These are phyloP conservation scores for Muscidifurax raptorellus DNA, from an alignment of 1,140 invertebrate species.

Conservation along the genomic window DNA sequence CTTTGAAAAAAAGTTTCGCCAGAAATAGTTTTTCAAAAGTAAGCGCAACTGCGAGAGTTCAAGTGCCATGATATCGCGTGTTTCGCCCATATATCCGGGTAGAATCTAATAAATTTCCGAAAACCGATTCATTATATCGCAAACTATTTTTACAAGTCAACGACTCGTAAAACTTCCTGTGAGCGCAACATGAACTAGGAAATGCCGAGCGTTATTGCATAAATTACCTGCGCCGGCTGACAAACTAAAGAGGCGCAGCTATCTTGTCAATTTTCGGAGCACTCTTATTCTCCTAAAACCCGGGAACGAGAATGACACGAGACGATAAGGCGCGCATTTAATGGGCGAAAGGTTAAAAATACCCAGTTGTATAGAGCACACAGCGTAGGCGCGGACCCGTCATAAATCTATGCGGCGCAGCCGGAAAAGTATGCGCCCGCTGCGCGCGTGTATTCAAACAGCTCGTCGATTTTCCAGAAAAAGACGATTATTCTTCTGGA, in stretches of 20 bases:
- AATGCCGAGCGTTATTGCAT: slow-evolving; percentile 26
- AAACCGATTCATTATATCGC: background rate
- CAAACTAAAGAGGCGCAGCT: background rate
- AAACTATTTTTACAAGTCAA: slow-evolving; percentile 21
- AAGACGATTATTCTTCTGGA: slow-evolving; percentile 40
- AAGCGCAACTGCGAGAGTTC: background rate
- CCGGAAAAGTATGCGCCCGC: slow-evolving; percentile 46
- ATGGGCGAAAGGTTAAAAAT: slow-evolving; percentile 76
- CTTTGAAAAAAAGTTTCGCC: slow-evolving; percentile 20
- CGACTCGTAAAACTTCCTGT: slow-evolving; percentile 9
- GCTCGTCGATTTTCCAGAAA: slow-evolving; percentile 56
- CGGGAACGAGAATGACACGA: background rate
- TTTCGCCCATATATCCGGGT: slow-evolving; percentile 4
- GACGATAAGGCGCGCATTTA: slow-evolving; percentile 71
- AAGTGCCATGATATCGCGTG: background rate
- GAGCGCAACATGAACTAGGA: too few species aligned
- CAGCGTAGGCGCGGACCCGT: slow-evolving; percentile 57
- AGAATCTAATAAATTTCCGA: slow-evolving; percentile 4
- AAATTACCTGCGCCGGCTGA: slow-evolving; percentile 15
- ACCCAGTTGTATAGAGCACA: slow-evolving; percentile 34
- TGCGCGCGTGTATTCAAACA: slow-evolving; percentile 56
- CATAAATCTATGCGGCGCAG: slow-evolving; percentile 67
- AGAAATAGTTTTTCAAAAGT: slow-evolving; percentile 32
- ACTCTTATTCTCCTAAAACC: background rate
- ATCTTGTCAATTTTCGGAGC: slow-evolving; percentile 43